phyloP scores from a whole-genome alignment of 1,140 invertebrate species.

The Leptopilina clavipes region DNA sequence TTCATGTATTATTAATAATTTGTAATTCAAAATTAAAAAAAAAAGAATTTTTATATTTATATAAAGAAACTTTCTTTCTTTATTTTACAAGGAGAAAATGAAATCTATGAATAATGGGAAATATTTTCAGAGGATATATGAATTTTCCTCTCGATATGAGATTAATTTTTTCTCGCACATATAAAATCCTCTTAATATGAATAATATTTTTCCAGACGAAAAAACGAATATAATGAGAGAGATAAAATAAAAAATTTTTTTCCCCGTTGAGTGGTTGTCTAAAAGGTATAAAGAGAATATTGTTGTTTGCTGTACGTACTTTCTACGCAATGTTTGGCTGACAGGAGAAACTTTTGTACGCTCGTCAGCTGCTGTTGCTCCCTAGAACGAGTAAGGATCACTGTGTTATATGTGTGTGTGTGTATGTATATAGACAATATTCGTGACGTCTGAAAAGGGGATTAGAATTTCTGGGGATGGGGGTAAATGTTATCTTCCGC shows the following conservation, averaged over 20 bases:
- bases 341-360: constrained; percentile 65
- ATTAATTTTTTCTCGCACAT: too few relatives aligned
- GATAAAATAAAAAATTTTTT: not conserved
- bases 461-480: constrained; percentile 67
- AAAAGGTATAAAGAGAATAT: constrained; percentile 23
- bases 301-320: constrained; percentile 44
- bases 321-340: constrained; percentile 46
- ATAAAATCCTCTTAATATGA: not conserved
- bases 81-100: too few relatives aligned
- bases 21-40: too few relatives aligned
- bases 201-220: not conserved
- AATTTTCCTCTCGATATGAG: not conserved
- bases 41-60: too few relatives aligned
- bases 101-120: too few relatives aligned
- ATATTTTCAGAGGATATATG: too few relatives aligned
- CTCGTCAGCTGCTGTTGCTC: constrained; percentile 65
- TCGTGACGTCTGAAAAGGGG: constrained; percentile 62
- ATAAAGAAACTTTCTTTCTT: too few relatives aligned
- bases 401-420: constrained; percentile 34
- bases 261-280: not conserved
- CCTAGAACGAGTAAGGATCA: constrained; percentile 53
- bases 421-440: constrained; percentile 32
- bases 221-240: not conserved
- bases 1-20: too few relatives aligned
- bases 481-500: constrained; percentile 67